Base-by-base conservation (phyloP, 2,888 invertebrate species). In the Formica aserva region DNA sequence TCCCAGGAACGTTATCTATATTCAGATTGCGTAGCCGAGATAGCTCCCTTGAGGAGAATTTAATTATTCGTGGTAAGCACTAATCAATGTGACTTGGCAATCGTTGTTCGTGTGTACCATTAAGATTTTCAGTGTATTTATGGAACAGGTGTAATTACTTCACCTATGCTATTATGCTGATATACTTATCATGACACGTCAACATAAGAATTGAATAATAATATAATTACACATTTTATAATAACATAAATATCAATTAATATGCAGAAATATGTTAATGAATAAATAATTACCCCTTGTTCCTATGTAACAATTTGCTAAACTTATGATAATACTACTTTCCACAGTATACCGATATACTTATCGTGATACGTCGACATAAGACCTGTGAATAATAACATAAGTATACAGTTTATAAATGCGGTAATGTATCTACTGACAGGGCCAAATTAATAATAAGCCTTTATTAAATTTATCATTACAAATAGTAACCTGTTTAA, bases 301-400 rank as follows among this genome's bases (percentile, higher is more conserved):
- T 78, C 22, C 22, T 60, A 13, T 29, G 3, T 18, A 32, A 69
- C 2, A 15, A n/a, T 57, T 57, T 41, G 8, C n/a, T 62, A 62
- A 60, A 60, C 29, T 66, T 52, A 55, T 22, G 32, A 6, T 11
- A 3, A 26, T 32, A 35, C n/a, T 32, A 22, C n/a, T 35, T 75
- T 45, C 41, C 11, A 75, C 4, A 35, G 22, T 52, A 15, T 22
- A 29, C 8, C 22, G 32, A 2, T 52, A 38, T 18, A 11, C 22
- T 69, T 69, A 60, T 71, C 71, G 45, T 8, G 13, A 67, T 77
- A 41, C 32, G 71, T 55, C 38, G n/a, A 66, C 67, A 22, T 76
- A 26, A 60, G 22, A 13, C 38, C 22, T 4, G 32, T 18, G n/a
- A 60, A 22, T 60, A 60, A 45, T 60, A 60, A 18, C 45, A 45